A percentile compares a stretch with the other conserved stretches of the same genome.
Evolutionary conservation across 2,888 invertebrate species (phyloP).

Genomic region (Hybos culiciformis): DNA sequence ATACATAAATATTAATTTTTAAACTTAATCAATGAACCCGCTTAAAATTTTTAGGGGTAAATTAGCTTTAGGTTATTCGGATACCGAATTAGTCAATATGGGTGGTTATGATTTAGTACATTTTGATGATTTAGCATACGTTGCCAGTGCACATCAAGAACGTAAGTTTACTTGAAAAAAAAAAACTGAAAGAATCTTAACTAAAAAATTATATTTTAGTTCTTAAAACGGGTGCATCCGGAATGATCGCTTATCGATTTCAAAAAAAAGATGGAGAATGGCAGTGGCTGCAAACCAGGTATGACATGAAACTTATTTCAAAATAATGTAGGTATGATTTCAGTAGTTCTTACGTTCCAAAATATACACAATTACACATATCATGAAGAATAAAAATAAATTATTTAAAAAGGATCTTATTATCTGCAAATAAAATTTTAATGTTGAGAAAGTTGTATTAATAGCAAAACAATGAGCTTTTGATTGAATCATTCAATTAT

Average conservation of each 20-base stretch:
- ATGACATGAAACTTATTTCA: too few relatives aligned
- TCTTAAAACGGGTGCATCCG: slow-evolving; percentile 96
- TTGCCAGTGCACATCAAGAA: slow-evolving; percentile 98
- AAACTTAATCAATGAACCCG: too few relatives aligned
- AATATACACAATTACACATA: too few relatives aligned
- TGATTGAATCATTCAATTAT: too few relatives aligned
- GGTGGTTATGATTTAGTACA: slow-evolving; percentile 98
- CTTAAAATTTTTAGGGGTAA: too few relatives aligned
- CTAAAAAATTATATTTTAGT: slow-evolving; percentile 48
- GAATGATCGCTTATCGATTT: slow-evolving; percentile 96
- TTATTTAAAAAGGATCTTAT: too few relatives aligned
- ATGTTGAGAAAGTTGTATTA: too few relatives aligned
- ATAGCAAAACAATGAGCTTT: too few relatives aligned
- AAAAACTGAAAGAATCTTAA: not conserved
- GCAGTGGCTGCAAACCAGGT: slow-evolving; percentile 93
- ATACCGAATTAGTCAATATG: slow-evolving; percentile 77
- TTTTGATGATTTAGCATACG: slow-evolving; percentile 93
- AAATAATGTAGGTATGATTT: too few relatives aligned
- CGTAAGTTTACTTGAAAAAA: slow-evolving; percentile 48
- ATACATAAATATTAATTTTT: slow-evolving; percentile 1
- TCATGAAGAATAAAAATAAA: too few relatives aligned
- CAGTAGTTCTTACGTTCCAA: too few relatives aligned
- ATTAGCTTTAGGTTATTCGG: slow-evolving; percentile 86
- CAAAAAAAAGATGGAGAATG: slow-evolving; percentile 87
- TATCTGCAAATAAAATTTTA: too few relatives aligned